Conservation (phyloP, 2,113 vertebrate genomes). For the Periophthalmodon schlosseri region DNA sequence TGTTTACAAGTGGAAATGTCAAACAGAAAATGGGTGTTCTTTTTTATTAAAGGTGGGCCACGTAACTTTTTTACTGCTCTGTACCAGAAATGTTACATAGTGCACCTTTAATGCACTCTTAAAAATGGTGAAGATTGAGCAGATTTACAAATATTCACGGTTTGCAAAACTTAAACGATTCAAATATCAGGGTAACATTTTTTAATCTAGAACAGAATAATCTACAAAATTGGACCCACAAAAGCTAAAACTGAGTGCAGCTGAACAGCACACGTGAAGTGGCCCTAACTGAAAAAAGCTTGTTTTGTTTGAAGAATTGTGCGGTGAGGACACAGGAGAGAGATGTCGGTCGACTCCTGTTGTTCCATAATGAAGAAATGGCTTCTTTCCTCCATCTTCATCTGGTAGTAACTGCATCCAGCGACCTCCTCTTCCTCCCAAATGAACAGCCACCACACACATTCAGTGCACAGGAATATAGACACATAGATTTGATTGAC, state of each 20-base stretch:
- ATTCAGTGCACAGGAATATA: neutral
- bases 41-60: neutral
- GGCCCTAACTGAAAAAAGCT: too few relatives aligned
- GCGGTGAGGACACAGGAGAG: slow-evolving; percentile 18
- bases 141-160: neutral
- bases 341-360: neutral
- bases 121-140: too few relatives aligned
- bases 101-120: too few relatives aligned
- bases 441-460: neutral
- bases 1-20: neutral
- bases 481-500: neutral
- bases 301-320: neutral
- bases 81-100: neutral
- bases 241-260: too few relatives aligned
- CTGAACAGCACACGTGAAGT: too few relatives aligned
- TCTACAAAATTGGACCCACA: neutral
- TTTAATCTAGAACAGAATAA: neutral
- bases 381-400: slow-evolving; percentile 41
- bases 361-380: slow-evolving; percentile 24
- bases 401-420: neutral
- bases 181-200: neutral
- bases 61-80: neutral
- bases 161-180: neutral
- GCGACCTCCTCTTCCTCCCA: neutral
- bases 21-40: neutral